Evolutionary conservation across 2,113 vertebrate genomes (phyloP).

Genomic region (Mustela nigripes): DNA sequence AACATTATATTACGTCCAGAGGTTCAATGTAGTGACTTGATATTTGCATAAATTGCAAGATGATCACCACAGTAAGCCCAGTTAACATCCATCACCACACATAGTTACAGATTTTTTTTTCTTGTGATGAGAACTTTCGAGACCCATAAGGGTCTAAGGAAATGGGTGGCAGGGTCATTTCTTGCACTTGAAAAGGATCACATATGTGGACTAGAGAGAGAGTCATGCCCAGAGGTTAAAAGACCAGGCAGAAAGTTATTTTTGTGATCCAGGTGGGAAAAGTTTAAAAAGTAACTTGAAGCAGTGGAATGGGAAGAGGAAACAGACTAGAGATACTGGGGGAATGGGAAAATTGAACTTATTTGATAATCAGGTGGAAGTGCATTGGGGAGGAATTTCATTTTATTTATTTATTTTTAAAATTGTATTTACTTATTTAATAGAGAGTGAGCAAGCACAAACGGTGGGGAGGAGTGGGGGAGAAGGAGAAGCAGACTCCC

Average conservation of each 20-base stretch:
- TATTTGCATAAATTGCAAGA: neutral
- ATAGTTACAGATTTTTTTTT: neutral
- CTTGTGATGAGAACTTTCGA: neutral
- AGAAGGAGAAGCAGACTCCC: neutral
- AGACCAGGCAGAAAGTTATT: constrained; percentile 7
- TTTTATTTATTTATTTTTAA: neutral
- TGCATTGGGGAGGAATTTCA: neutral
- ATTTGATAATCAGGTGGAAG: neutral
- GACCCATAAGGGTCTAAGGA: neutral
- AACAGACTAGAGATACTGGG: neutral
- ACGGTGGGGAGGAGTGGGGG: accelerated
- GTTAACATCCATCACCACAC: neutral
- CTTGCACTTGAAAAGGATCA: neutral
- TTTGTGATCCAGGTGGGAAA: neutral
- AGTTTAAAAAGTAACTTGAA: constrained; percentile 42
- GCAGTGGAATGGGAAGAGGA: neutral
- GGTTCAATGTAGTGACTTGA: neutral
- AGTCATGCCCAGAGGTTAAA: neutral
- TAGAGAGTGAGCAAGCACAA: neutral
- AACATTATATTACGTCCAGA: neutral
- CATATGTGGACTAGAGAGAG: neutral
- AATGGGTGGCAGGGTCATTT: neutral
- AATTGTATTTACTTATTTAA: neutral
- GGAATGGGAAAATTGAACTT: neutral
- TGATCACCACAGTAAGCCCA: neutral